Percentiles rank a stretch among this genome's conserved stretches.
Conservation (phyloP, 1,140 invertebrate species). For the Sarcophaga bullata region DNA sequence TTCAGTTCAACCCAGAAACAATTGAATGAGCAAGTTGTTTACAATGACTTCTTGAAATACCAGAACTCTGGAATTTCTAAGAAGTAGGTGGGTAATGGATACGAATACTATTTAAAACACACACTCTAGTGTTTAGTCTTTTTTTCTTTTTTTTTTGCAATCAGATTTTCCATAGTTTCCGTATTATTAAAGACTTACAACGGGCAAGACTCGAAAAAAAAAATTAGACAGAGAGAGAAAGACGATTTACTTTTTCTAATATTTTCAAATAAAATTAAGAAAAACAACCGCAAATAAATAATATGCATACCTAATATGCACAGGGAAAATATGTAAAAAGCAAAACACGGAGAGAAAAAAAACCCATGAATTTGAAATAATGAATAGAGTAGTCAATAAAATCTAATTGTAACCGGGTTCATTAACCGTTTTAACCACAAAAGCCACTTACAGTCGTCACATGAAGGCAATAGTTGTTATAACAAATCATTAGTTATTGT, state of each 20-base stretch:
- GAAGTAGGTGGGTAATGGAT: not conserved
- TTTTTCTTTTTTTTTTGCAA: no score
- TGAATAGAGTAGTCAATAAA: not conserved
- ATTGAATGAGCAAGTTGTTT: constrained; percentile 1
- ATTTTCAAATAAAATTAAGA: not conserved
- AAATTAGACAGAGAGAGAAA: not conserved
- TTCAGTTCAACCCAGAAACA: not conserved
- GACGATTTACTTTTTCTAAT: not conserved
- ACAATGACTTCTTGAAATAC: not conserved
- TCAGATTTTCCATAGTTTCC: not conserved
- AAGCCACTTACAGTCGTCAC: not conserved
- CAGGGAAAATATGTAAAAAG: no score
- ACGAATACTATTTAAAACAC: no score
- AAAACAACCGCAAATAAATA: not conserved
- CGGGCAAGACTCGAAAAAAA: not conserved
- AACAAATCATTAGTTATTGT: no score
- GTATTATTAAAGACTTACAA: not conserved
- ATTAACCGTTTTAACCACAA: constrained; percentile 38
- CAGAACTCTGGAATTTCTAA: not conserved
- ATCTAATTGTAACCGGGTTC: constrained; percentile 40
- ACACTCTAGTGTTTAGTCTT: not conserved
- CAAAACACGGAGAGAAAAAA: no score
- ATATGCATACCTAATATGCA: no score
- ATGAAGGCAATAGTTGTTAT: not conserved
- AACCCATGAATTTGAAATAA: no score